These are phyloP conservation scores for Triplophysa siluroides DNA, from an alignment of 2,113 vertebrate species.

Conservation along the genomic window DNA sequence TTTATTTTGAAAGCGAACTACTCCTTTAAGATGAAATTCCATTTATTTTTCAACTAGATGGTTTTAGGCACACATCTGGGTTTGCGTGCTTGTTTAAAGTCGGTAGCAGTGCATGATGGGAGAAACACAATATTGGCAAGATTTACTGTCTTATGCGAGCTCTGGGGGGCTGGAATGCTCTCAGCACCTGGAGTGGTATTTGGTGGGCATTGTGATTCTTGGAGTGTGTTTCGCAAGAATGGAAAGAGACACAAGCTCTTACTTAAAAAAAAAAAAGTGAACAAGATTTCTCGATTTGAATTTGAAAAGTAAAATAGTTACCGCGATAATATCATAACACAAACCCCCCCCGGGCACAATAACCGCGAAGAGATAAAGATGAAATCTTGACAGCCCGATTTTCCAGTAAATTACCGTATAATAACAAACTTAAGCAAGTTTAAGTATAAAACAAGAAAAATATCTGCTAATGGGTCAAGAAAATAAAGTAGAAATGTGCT, in stretches of 20 bases:
- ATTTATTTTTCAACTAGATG: background rate
- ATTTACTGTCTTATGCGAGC: conserved; percentile 20
- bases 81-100: background rate
- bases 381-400: no score
- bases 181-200: conserved; percentile 46
- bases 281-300: background rate
- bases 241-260: background rate
- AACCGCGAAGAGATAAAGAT: no score
- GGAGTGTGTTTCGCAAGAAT: conserved; percentile 39
- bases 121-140: conserved; percentile 41
- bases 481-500: no score
- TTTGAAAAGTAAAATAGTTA: no score
- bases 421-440: no score
- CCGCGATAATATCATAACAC: no score
- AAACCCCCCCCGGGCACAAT: no score
- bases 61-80: conserved; percentile 26
- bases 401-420: no score
- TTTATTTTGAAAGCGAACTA: no score
- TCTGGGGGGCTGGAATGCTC: conserved; percentile 41
- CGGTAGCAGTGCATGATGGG: conserved; percentile 1
- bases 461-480: no score
- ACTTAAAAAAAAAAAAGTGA: background rate
- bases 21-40: background rate
- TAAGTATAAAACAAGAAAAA: no score
- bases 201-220: conserved; percentile 37